Conservation (phyloP, 1,140 invertebrate species). For the Rhagoletis zephyria region DNA sequence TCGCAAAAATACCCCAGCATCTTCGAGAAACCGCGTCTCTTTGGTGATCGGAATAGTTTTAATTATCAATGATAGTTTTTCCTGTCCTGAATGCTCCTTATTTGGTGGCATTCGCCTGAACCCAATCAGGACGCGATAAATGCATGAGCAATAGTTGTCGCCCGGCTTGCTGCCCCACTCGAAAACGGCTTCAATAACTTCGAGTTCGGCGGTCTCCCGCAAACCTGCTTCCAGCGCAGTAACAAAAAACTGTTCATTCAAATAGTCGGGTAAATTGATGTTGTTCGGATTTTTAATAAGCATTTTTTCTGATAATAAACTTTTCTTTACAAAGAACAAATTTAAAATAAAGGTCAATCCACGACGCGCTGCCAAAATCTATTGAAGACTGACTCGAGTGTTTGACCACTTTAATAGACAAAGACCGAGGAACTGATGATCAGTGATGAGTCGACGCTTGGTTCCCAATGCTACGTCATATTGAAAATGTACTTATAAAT, state of each 20-base stretch:
- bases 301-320: conserved; percentile 56
- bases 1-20: conserved; percentile 67
- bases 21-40: conserved; percentile 66
- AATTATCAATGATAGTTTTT: conserved; percentile 65
- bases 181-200: conserved; percentile 63
- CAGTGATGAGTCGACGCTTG: not conserved
- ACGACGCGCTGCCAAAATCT: not conserved
- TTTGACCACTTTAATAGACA: not conserved
- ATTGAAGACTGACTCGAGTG: not conserved
- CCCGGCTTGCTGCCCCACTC: conserved; percentile 70
- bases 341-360: not conserved
- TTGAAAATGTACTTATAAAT: too few species aligned
- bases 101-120: conserved; percentile 54
- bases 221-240: conserved; percentile 67
- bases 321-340: not conserved
- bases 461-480: too few species aligned
- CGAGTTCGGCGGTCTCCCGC: conserved; percentile 61
- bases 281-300: conserved; percentile 63
- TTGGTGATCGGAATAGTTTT: conserved; percentile 68
- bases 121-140: conserved; percentile 63
- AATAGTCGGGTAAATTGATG: conserved; percentile 64
- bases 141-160: conserved; percentile 69
- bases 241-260: conserved; percentile 65
- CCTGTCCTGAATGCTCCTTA: conserved; percentile 56
- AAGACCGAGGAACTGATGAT: not conserved